Evolutionary conservation across 1,140 invertebrate genomes (phyloP).

Genomic region (Zaprionus inermis): DNA sequence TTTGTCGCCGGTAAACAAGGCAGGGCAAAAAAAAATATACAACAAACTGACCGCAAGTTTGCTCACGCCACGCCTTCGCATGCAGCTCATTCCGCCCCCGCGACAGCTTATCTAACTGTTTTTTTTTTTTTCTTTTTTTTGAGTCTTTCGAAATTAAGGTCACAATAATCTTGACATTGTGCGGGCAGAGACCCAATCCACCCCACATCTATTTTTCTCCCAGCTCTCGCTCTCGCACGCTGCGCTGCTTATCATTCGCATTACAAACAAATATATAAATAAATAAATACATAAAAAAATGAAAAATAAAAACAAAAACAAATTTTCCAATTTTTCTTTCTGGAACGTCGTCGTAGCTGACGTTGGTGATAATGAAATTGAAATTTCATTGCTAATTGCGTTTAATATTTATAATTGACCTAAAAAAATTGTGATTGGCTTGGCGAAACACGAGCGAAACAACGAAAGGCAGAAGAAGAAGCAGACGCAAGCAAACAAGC

Average conservation of each 20-base stretch:
- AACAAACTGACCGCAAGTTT: not conserved
- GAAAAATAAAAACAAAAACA: conserved; percentile 15
- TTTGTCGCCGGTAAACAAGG: conserved; percentile 7
- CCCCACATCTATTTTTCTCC: not conserved
- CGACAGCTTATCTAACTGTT: conserved; percentile 19
- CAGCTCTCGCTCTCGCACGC: not conserved
- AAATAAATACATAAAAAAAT: conserved; percentile 16
- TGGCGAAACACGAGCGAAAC: conserved; percentile 25
- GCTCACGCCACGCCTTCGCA: not conserved
- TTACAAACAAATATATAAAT: conserved; percentile 11
- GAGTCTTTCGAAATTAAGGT: conserved; percentile 63
- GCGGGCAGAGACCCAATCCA: conserved; percentile 44
- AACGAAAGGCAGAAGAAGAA: conserved; percentile 26
- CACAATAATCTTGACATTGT: conserved; percentile 75
- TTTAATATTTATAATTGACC: conserved; percentile 83
- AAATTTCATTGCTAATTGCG: conserved; percentile 84
- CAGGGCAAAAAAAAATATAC: not conserved
- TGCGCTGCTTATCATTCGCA: conserved; percentile 53
- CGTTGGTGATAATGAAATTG: conserved; percentile 80
- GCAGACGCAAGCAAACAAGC: not conserved
- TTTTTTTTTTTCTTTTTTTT: conserved; percentile 50
- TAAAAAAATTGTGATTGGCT: conserved; percentile 73
- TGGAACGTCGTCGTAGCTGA: conserved; percentile 29
- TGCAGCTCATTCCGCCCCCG: not conserved
- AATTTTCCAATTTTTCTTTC: conserved; percentile 21